phyloP scores from a whole-genome alignment of 2,797 vertebrate species.

The Anableps anableps region DNA sequence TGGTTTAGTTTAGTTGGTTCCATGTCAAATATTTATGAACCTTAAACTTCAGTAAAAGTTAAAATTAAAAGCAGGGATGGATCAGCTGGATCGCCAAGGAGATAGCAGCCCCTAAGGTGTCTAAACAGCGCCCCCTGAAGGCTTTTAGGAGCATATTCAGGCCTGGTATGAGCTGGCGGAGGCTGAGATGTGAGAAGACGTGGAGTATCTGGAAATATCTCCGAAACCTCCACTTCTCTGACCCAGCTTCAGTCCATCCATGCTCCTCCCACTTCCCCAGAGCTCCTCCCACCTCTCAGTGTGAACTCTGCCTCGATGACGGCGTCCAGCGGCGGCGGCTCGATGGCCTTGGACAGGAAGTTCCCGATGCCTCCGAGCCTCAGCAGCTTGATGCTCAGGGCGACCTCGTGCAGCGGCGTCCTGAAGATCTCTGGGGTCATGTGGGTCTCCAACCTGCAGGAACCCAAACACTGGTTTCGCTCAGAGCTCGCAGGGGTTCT shows the following conservation, averaged over 20 bases:
- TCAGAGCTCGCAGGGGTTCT: no score
- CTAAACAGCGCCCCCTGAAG: background rate
- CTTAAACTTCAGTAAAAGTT: no score
- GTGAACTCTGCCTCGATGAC: slow-evolving; percentile 96
- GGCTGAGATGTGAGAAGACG: no score
- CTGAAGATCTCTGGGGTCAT: slow-evolving; percentile 97
- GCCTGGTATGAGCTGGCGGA: background rate
- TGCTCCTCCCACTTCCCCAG: no score
- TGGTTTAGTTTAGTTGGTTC: no score
- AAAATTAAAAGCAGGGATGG: background rate
- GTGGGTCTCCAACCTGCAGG: slow-evolving; percentile 89
- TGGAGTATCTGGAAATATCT: background rate
- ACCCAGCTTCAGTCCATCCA: no score
- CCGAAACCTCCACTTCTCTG: no score
- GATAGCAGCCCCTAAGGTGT: no score
- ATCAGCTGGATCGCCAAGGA: no score
- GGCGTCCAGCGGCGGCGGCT: slow-evolving; percentile 93
- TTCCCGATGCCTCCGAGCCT: slow-evolving; percentile 91
- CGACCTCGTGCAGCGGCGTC: slow-evolving; percentile 93
- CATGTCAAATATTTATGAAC: no score
- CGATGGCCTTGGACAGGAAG: slow-evolving; percentile 95
- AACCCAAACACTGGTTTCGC: background rate
- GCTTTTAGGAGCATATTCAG: background rate
- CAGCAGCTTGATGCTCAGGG: slow-evolving; percentile 94
- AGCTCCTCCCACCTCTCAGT: slow-evolving; percentile 82